Base-by-base conservation (phyloP, 2,797 vertebrate species). In the Sardinella longiceps region DNA sequence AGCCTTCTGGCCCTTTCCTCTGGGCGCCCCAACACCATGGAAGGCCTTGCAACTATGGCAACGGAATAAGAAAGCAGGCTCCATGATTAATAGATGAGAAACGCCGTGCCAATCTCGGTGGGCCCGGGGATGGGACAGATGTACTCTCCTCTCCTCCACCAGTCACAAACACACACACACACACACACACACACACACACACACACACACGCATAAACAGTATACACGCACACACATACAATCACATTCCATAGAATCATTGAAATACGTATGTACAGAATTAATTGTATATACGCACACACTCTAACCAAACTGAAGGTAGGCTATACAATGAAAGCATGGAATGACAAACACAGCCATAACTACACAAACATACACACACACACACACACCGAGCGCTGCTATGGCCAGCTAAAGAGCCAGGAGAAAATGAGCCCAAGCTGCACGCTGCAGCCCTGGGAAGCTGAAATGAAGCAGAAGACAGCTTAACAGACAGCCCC, bases 31-130 rank as follows among this genome's bases (percentile, higher is more conserved):
- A 96, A 96, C 96, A 96, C 95, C 95, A 95, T 97, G 97, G 95
- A 95, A 96, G 97, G 96, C 97, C 95, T 94, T 94, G 98, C 97
- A 98, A 98, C 98, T 98, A 99, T 99, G 97, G 98, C 97, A 99
- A 99, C 98, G 85, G 96, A 97, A 97, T 97, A 96, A 96, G 97
- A 97, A 97, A 97, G 96, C 95, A 97, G 97, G 94, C 95, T 95
- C 96, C 96, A 99, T 99, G 98, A 99, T 99, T 99, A 99, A 99
- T 98, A 98, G 97, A 99, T 99, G 97, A 99, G 97, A 96, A 96
- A 96, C 94, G 94, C 96, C 91, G 95, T 84, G 95, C 97, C 96
- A 96, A 96, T 96, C 95, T 96, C 93, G 77, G 90, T 50, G 90
- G 94, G 92, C 93, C 92, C 88, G 92, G 93, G 93, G 94, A 94